A percentile compares a stretch with the other conserved stretches of the same genome.
Evolutionary conservation across 2,888 invertebrate genomes (phyloP).

Genomic region (Eutolmus rufibarbis): DNA sequence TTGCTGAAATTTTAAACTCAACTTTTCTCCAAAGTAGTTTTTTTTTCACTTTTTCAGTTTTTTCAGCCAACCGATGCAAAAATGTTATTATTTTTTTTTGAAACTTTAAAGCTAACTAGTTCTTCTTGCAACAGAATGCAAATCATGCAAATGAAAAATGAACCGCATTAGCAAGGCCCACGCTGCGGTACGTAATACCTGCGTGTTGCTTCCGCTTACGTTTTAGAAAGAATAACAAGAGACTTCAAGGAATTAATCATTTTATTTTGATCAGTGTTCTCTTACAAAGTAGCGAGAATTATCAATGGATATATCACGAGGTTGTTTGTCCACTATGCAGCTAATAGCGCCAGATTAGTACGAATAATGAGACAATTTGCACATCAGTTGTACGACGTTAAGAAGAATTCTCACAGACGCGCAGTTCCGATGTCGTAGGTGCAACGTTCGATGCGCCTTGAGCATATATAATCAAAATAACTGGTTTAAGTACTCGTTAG

Average conservation of each 20-base stretch:
- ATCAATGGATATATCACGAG: not conserved
- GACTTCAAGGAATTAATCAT: not conserved
- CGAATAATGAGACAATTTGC: not conserved
- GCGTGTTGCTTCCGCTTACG: not conserved
- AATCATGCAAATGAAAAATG: not conserved
- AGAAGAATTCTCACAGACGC: not conserved
- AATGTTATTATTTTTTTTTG: not conserved
- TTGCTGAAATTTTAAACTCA: too few relatives aligned
- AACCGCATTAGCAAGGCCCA: not conserved
- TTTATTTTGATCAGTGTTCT: conserved; percentile 12
- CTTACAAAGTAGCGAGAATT: not conserved
- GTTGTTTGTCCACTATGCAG: not conserved
- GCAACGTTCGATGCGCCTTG: not conserved
- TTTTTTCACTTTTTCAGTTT: too few relatives aligned
- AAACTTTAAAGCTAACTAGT: not conserved
- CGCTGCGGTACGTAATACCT: not conserved
- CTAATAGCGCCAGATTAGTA: not conserved
- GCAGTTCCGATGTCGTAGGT: not conserved
- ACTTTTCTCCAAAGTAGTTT: too few relatives aligned
- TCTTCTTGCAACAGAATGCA: not conserved
- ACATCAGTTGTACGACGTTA: not conserved
- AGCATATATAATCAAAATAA: not conserved
- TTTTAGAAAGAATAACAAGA: not conserved
- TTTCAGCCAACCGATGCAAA: too few relatives aligned
- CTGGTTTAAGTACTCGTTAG: not conserved